Evolutionary conservation across 2,113 vertebrate genomes (phyloP).

Genomic region (Engystomops pustulosus): DNA sequence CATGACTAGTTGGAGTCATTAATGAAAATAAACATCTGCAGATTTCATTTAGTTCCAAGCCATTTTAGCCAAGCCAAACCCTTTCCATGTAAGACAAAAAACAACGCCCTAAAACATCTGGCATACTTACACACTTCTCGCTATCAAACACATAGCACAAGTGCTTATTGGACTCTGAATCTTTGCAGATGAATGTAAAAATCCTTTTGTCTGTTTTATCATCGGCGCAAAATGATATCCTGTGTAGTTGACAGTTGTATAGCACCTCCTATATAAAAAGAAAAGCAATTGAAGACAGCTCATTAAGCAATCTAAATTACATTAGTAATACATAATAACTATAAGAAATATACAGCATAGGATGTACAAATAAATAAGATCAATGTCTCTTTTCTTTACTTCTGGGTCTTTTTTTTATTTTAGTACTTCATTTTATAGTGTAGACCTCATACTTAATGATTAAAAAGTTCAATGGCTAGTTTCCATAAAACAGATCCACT

Average conservation of each 20-base stretch:
- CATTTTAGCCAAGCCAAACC: neutral
- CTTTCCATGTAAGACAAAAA: neutral
- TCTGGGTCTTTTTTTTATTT: too few species aligned
- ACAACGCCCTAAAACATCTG: constrained; percentile 55
- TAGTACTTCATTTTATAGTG: neutral
- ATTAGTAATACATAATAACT: neutral
- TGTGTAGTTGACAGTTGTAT: constrained; percentile 94
- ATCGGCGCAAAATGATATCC: constrained; percentile 98
- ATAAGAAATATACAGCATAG: too few species aligned
- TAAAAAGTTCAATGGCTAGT: neutral
- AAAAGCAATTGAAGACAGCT: neutral
- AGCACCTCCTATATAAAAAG: constrained; percentile 86
- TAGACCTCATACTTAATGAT: too few species aligned
- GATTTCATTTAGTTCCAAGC: constrained; percentile 52
- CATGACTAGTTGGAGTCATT: constrained; percentile 44
- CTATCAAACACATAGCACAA: constrained; percentile 99
- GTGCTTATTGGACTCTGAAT: constrained; percentile 96
- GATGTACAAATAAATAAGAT: too few species aligned
- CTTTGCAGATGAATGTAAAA: constrained; percentile 99
- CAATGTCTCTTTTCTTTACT: too few species aligned
- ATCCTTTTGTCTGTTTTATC: constrained; percentile 99
- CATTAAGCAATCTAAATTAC: neutral
- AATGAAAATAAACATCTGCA: constrained; percentile 57
- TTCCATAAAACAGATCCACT: neutral
- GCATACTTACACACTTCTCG: constrained; percentile 96